Percentiles rank a stretch among this genome's conserved stretches.
Evolutionary conservation across 2,797 vertebrate genomes (phyloP).

Genomic region (Brachyalestes nurse): DNA sequence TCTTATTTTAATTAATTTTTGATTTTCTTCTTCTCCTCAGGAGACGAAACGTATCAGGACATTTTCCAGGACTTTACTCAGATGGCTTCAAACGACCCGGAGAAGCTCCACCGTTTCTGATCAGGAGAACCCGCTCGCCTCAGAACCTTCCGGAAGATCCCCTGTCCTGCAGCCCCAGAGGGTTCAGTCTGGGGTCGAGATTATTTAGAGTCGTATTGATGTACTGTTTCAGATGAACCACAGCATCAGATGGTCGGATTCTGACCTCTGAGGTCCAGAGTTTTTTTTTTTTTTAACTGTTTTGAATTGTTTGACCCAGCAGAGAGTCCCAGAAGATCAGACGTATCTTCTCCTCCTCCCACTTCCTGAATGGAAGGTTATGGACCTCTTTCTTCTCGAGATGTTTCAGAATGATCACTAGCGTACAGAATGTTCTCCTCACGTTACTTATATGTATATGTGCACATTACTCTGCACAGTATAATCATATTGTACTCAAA

Average conservation of each 20-base stretch:
- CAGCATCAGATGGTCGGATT: too few species aligned
- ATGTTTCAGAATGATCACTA: not conserved
- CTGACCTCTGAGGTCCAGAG: too few species aligned
- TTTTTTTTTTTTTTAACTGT: too few species aligned
- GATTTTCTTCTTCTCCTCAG: slow-evolving; percentile 69
- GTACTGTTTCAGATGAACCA: too few species aligned
- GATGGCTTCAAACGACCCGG: slow-evolving; percentile 97
- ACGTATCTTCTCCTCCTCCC: too few species aligned
- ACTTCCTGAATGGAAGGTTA: too few species aligned
- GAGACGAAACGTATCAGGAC: slow-evolving; percentile 97
- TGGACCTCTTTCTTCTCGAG: too few species aligned
- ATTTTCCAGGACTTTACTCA: slow-evolving; percentile 99
- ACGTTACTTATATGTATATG: not conserved
- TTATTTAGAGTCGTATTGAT: too few species aligned
- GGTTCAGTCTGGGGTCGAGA: too few species aligned
- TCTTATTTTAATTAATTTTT: not conserved
- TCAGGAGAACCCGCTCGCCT: slow-evolving; percentile 67
- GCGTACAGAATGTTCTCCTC: not conserved
- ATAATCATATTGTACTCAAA: not conserved
- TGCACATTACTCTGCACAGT: not conserved
- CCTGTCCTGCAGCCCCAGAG: not conserved
- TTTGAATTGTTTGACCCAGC: too few species aligned
- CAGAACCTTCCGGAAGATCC: not conserved
- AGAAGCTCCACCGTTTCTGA: slow-evolving; percentile 95
- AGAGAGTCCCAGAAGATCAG: not conserved